Base-by-base conservation (phyloP, 2,797 vertebrate genomes). In the Acanthopagrus latus region DNA sequence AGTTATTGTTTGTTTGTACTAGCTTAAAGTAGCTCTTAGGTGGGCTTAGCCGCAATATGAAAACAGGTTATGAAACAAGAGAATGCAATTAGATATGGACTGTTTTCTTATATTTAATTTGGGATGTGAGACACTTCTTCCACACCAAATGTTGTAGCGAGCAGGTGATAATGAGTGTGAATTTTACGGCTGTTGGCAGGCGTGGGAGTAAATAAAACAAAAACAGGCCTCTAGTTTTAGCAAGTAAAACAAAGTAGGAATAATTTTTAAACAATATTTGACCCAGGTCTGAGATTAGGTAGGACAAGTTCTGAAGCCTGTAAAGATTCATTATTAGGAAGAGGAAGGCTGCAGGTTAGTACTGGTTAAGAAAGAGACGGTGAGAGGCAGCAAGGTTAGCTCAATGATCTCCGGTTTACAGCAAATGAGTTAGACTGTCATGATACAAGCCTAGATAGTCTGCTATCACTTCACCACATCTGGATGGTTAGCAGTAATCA, bases 291-390 rank as follows among this genome's bases (percentile, higher is more conserved):
- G 82, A 62, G 14, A 64, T 64, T 5, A 54, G 5, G 63, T 51
- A 65, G 71, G 69, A 74, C 52, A 68, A 7, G 11, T 64, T 50
- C 54, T 56, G 52, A 77, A 46, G 82, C 82, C 81, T 85, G 81
- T 64, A 55, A 73, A 85, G 78, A 75, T 70, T 63, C 27, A 64
- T 57, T n/a, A 68, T 79, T 72, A 63, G 78, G 78, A 85, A 71
- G 33, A 81, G 56, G 76, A 80, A 82, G 46, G 63, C 78, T 82
- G 46, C 16, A 21, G 75, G 90, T 94, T 93, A 93, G 93, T 92
- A 80, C 58, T 81, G 78, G 87, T 90, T 90, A 87, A 82, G 86
- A 72, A 80, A 71, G 38, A 85, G 66, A 76, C 27, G 0, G 80
- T 76, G 83, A 77, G 55, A 85, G 66, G 88, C 82, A 87, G 86